These are phyloP conservation scores for Mya arenaria DNA, from an alignment of 1,140 invertebrate species.

Conservation along the genomic window DNA sequence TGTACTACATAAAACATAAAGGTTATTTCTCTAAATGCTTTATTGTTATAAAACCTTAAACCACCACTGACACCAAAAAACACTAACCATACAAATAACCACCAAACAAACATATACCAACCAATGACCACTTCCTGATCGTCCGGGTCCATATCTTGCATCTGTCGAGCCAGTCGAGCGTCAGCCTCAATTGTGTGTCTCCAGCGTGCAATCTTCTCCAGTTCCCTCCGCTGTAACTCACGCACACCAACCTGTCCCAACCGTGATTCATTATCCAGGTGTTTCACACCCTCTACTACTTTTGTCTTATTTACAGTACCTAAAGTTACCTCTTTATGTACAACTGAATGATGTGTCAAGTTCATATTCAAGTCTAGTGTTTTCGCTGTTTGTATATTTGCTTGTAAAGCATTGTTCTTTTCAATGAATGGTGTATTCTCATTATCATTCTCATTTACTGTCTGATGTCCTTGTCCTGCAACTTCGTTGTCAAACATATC, in stretches of 20 bases:
- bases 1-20: too few relatives aligned
- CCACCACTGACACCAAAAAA: neutral
- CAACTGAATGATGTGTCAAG: too few relatives aligned
- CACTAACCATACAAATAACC: neutral
- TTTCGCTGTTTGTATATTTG: neutral
- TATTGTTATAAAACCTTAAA: too few relatives aligned
- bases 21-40: too few relatives aligned
- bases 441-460: neutral
- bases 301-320: neutral
- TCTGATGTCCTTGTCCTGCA: neutral
- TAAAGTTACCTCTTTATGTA: neutral
- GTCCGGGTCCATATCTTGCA: neutral
- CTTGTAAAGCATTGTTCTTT: neutral
- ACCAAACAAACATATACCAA: neutral
- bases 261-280: too few relatives aligned
- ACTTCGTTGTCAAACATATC: neutral
- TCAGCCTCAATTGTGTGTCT: slow-evolving; percentile 5
- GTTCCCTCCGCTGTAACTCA: slow-evolving; percentile 16
- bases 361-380: too few relatives aligned
- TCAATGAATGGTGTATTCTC: neutral
- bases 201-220: slow-evolving; percentile 30
- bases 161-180: neutral
- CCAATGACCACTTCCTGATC: neutral
- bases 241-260: neutral
- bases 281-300: neutral